A percentile compares a stretch with the other conserved stretches of the same genome.
Conservation (phyloP, 1,140 invertebrate genomes). For the Drosophila mauritiana region DNA sequence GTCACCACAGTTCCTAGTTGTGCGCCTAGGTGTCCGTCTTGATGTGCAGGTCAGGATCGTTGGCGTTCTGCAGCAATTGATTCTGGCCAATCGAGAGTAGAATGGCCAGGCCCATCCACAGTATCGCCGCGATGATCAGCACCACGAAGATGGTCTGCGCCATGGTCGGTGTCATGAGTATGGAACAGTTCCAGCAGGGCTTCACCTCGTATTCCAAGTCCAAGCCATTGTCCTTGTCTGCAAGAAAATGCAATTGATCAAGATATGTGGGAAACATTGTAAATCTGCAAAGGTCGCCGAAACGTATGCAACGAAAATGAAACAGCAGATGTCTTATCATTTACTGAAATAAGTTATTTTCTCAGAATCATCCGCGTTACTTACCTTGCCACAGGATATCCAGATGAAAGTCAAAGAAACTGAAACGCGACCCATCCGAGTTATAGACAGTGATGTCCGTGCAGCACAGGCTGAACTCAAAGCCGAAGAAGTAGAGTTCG, state of each 20-base stretch:
- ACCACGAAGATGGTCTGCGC: constrained; percentile 20
- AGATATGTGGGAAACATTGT: background rate
- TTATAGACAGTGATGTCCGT: constrained; percentile 12
- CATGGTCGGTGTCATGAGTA: constrained; percentile 11
- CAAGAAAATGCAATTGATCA: background rate
- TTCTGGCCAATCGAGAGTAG: constrained; percentile 43
- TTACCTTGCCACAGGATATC: constrained; percentile 23
- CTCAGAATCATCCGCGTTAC: no score
- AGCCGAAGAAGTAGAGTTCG: constrained; percentile 22
- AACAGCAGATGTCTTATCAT: no score
- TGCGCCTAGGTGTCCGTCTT: constrained; percentile 30
- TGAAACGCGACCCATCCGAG: background rate
- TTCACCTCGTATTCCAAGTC: constrained; percentile 29
- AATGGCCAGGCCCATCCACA: constrained; percentile 30
- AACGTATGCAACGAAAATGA: no score
- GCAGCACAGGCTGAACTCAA: constrained; percentile 45
- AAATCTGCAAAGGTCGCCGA: background rate
- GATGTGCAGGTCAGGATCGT: constrained; percentile 45
- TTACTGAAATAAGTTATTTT: no score
- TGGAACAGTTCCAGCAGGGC: constrained; percentile 50
- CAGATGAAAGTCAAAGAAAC: constrained; percentile 27
- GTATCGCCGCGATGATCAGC: constrained; percentile 5
- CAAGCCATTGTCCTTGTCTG: background rate
- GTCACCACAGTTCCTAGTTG: constrained; percentile 18
- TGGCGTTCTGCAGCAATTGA: background rate